Evolutionary conservation across 2,888 invertebrate genomes (phyloP), one percentile per base, ranked within the genome.

Genomic region (Protodeltote pygarga): DNA sequence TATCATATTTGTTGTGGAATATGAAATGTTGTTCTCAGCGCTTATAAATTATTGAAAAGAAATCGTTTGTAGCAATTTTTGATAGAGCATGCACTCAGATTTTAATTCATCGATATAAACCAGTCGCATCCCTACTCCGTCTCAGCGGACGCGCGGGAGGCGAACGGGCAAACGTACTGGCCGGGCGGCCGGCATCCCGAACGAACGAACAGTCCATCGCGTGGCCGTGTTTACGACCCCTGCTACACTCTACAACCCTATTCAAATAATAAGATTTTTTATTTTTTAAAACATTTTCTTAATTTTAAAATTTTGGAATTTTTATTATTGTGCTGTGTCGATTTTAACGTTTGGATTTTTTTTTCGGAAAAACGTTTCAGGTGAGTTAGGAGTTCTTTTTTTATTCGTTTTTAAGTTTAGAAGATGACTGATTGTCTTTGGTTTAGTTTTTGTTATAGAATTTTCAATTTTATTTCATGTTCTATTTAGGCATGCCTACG

Each of bases 151-250:
- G 81, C 75, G 75, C 72, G 65, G 66, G 73, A 73, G 70, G 65
- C 59, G 42, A 58, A 73, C 73, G n/a, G n/a, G n/a, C n/a, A n/a
- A n/a, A n/a, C 68, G 57, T 82, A 84, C 85, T 83, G 89, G 80
- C 85, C 90, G 85, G 83, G 85, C 88, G 89, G 83, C 85, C 85
- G 85, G 86, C 89, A 84, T 85, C 86, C 78, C 90, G 91, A 91
- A 90, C 91, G 91, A 91, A 90, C 90, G 91, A 90, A 80, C 81
- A 73, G 77, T 66, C 70, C 67, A 73, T 67, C 74, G 65, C 77
- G 80, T 83, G 85, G 83, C 78, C 81, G 88, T 85, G 86, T 88
- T 83, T 83, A 81, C 85, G 81, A 84, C 81, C 75, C 73, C 75
- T 73, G 76, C 75, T 73, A 69, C 61, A 71, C 65, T 63, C 59